These are phyloP conservation scores for Stenopsyche tienmushanensis DNA, from an alignment of 1,140 invertebrate genomes.

Conservation along the genomic window DNA sequence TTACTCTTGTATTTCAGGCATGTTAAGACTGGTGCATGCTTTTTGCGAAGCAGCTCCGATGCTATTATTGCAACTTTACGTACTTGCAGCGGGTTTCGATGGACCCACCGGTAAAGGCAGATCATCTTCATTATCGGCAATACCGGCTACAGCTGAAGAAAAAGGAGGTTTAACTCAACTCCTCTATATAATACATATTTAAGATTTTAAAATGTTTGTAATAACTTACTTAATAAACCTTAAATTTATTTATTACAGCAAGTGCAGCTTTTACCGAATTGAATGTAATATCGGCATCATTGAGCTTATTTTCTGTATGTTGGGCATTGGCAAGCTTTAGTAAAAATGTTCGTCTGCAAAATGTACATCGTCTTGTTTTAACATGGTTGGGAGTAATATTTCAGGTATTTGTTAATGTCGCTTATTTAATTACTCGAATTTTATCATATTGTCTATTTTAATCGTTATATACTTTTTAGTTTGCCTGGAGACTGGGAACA, in stretches of 20 bases:
- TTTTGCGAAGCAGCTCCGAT: conserved; percentile 87
- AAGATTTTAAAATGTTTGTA: conserved; percentile 2
- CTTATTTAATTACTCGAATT: too few species aligned
- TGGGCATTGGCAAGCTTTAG: conserved; percentile 90
- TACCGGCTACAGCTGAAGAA: conserved; percentile 25
- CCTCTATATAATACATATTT: neutral
- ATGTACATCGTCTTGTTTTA: conserved; percentile 79
- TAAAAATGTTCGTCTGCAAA: conserved; percentile 78
- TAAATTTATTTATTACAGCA: conserved; percentile 45
- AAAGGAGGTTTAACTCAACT: conserved; percentile 25
- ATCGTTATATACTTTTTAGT: conserved; percentile 50
- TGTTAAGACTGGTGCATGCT: conserved; percentile 81
- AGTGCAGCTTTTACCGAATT: conserved; percentile 69
- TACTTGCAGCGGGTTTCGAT: conserved; percentile 59
- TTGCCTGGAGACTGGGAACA: conserved; percentile 83
- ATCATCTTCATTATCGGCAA: conserved; percentile 11
- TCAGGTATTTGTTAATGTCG: conserved; percentile 56
- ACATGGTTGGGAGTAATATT: conserved; percentile 89
- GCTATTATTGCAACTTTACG: conserved; percentile 79
- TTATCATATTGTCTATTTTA: neutral
- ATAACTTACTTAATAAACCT: neutral
- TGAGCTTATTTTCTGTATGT: conserved; percentile 82
- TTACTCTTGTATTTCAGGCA: conserved; percentile 49
- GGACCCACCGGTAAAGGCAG: conserved; percentile 25
- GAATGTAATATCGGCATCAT: conserved; percentile 76